phyloP scores from a whole-genome alignment of 2,113 vertebrate genomes.

The Aix galericulata region DNA sequence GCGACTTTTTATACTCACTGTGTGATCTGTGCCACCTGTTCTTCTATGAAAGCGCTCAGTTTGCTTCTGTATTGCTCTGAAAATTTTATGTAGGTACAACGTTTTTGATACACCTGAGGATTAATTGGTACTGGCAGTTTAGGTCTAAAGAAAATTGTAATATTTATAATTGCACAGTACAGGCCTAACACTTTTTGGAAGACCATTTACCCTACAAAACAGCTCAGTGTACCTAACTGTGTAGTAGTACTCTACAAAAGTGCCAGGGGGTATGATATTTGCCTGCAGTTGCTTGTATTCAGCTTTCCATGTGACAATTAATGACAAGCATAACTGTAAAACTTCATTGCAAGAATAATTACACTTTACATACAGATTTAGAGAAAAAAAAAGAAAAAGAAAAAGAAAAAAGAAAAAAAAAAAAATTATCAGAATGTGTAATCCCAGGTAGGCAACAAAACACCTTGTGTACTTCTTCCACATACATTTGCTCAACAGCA shows the following conservation, averaged over 20 bases:
- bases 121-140: background rate
- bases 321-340: background rate
- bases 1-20: background rate
- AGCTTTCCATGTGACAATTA: background rate
- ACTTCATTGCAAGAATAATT: background rate
- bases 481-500: background rate
- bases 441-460: background rate
- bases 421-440: background rate
- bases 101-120: background rate
- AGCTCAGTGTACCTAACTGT: background rate
- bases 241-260: background rate
- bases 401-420: background rate
- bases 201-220: background rate
- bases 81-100: background rate
- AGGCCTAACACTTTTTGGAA: background rate
- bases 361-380: background rate
- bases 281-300: background rate
- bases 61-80: background rate
- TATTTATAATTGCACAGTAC: background rate
- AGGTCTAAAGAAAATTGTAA: background rate
- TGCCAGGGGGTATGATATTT: background rate
- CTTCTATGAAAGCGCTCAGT: background rate
- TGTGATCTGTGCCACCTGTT: background rate
- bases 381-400: background rate
- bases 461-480: background rate